phyloP scores from a whole-genome alignment of 2,888 invertebrate species.

The Callyntrura sp. region DNA sequence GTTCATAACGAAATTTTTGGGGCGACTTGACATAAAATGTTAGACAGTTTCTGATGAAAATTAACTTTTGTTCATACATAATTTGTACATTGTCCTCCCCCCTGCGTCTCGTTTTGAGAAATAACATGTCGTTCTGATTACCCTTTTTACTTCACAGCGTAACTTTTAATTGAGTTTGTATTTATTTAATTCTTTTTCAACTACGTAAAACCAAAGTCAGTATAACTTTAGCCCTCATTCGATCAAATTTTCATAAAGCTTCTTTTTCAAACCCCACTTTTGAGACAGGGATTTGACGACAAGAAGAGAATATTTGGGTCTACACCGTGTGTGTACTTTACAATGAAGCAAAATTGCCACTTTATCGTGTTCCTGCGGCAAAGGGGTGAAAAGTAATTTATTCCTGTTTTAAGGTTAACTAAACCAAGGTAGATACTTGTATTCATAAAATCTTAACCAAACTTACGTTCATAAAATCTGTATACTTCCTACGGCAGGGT shows the following conservation, averaged over 20 bases:
- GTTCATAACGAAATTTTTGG: not conserved
- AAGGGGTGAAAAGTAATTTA: not conserved
- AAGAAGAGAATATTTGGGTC: not conserved
- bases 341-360: conserved; percentile 10
- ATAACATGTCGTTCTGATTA: not conserved
- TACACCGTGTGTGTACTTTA: not conserved
- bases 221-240: conserved; percentile 19
- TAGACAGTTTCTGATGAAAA: not conserved
- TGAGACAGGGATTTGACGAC: too few species aligned
- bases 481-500: not conserved
- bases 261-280: not conserved
- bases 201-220: conserved; percentile 19
- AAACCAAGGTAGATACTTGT: not conserved
- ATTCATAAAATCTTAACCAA: not conserved
- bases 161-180: conserved; percentile 54
- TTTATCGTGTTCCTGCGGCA: conserved; percentile 29
- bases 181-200: conserved; percentile 12
- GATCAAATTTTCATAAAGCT: conserved; percentile 50
- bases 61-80: not conserved
- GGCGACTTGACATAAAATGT: not conserved
- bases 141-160: not conserved
- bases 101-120: too few species aligned
- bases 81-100: too few species aligned
- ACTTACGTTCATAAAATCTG: not conserved
- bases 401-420: not conserved